phyloP scores from a whole-genome alignment of 1,140 invertebrate genomes.

The Meteorus sp. region DNA sequence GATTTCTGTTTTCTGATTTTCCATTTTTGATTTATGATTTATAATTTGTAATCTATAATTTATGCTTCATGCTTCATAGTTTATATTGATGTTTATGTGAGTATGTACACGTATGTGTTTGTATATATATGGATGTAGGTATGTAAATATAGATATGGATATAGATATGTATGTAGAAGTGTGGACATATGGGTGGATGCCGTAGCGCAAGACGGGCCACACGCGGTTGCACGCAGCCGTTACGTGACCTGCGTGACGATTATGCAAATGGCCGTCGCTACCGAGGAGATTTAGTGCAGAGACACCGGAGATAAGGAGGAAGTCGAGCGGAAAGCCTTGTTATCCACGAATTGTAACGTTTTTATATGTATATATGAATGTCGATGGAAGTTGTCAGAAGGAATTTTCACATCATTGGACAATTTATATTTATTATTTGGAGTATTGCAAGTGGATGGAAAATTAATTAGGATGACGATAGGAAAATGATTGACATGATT shows the following conservation, averaged over 20 bases:
- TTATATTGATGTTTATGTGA: no score
- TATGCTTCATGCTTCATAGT: no score
- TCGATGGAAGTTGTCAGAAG: no score
- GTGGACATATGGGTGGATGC: constrained; percentile 11
- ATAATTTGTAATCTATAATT: no score
- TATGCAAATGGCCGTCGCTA: constrained; percentile 26
- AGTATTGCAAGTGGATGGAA: no score
- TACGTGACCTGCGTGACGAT: constrained; percentile 26
- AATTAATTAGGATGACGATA: no score
- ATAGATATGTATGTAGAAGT: neutral
- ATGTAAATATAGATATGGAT: constrained; percentile 8
- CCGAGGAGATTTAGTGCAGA: constrained; percentile 25
- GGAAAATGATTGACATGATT: no score
- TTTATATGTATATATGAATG: no score
- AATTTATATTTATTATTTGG: no score
- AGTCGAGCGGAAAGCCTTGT: constrained; percentile 9
- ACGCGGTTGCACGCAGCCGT: constrained; percentile 27
- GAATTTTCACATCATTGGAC: no score
- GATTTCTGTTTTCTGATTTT: no score
- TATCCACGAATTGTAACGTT: neutral
- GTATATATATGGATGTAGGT: constrained; percentile 5
- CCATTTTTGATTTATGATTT: no score
- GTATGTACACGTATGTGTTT: neutral
- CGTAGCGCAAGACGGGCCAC: constrained; percentile 18
- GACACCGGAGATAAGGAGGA: constrained; percentile 24